Evolutionary conservation across 2,888 invertebrate genomes (phyloP), one percentile per base, ranked within the genome.

Genomic region (Rotaria magnacalcarata): DNA sequence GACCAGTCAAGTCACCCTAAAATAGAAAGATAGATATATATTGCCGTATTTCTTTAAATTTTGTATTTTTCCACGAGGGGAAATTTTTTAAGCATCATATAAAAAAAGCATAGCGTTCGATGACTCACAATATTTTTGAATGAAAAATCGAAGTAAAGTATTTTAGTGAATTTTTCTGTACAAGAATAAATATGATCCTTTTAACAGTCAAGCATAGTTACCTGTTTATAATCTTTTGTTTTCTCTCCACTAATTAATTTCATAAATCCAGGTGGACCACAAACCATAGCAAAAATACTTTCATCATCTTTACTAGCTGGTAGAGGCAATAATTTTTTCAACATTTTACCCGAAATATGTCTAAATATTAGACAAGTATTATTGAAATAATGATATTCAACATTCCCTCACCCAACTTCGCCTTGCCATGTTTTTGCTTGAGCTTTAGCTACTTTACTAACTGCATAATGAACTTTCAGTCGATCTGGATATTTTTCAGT

Each of bases 221-320:
- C 67, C 27, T 80, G 80, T 80, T 80, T 80, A 80, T 24, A 80
- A 47, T 80, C 80, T 47, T 43, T 43, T 7, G 80, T 80, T 47
- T 80, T 80, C 8, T 80, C 80, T 47, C 80, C 80, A 80, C 47
- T 47, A n/a, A 80, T 4, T 47, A 80, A 47, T 80, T 80, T 80
- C 80, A 80, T 80, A 47, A 80, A 80, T 80, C 80, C 80, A 47
- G 80, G 80, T 47, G 80, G 80, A 80, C 80, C 80, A 47, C 80
- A 80, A 47, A 80, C 47, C 80, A 80, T 80, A 80, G 34, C 47
- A n/a, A 80, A 47, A 47, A 80, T 24, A 80, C 24, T 80, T 47
- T 80, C 80, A 80, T 80, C 80, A 47, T 80, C 80, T 1, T 21
- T 21, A 14, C 47, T 80, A 80, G 47, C 10, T 11, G 80, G 80